Evolutionary conservation across 2,797 vertebrate species (phyloP), one percentile per base, ranked within the genome.

Genomic region (Cirrhinus mrigala): DNA sequence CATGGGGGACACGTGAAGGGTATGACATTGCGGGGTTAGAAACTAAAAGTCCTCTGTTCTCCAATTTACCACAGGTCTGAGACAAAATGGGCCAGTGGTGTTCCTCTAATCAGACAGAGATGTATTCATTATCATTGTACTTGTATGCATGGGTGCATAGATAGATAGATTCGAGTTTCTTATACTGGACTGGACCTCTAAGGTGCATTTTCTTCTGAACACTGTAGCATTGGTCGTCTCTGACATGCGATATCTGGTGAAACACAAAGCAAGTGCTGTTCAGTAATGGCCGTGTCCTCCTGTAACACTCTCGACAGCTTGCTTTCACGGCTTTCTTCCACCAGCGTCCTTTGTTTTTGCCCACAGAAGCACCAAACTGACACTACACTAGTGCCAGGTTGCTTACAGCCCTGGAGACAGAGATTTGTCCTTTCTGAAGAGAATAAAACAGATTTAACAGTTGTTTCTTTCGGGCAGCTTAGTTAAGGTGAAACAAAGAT

Each of bases 231-330:
- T 81, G 90, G 91, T 86, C 90, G 88, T 85, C 82, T 82, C 87
- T 94, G 94, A 93, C 92, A 93, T 93, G 93, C 94, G 94, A 90
- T 92, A 94, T 94, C 94, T 94, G 92, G 87, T 91, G 90, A 92
- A 93, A 95, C 93, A 95, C 93, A 91, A 94, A 94, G 91, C 91
- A 91, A 64, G 40, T 33, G 78, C 64, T 94, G 94, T 95, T 95
- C 93, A 92, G 74, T 90, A 69, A 87, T 93, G 93, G 94, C 92
- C 93, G 90, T 89, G 90, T 81, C 56, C 71, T 87, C 84, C 92
- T 93, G 93, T 93, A 93, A 94, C 94, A 91, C 93, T 92, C 88
- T 88, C 88, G 93, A 94, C 93, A 91, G 92, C 92, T 88, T 92
- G 92, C 93, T 94, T 95, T 92, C 92, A 92, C 90, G 92, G 94